phyloP scores from a whole-genome alignment of 2,888 invertebrate species.

The Bugulina stolonifera region DNA sequence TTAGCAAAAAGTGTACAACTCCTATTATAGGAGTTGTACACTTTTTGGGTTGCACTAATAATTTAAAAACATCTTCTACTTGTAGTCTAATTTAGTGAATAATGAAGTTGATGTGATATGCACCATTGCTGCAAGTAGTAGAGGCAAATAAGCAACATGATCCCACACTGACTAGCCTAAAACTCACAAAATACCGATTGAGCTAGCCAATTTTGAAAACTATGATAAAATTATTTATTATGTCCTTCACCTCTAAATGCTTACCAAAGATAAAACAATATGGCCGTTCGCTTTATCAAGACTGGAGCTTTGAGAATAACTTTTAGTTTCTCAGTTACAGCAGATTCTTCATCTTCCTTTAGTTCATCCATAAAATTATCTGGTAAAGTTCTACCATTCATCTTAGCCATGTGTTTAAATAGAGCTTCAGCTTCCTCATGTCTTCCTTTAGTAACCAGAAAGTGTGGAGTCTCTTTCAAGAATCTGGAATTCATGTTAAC shows the following conservation, averaged over 20 bases:
- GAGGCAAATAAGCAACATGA: too few species aligned
- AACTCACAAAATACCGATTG: too few species aligned
- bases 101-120: too few species aligned
- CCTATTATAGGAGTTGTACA: too few species aligned
- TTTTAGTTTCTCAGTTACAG: neutral
- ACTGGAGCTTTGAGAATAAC: constrained; percentile 13
- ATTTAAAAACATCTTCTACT: too few species aligned
- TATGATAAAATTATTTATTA: neutral
- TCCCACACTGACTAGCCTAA: too few species aligned
- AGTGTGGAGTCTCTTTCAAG: constrained; percentile 2
- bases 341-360: constrained; percentile 10
- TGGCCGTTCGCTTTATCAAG: neutral
- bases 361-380: neutral
- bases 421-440: neutral
- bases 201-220: too few species aligned
- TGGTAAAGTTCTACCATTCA: neutral
- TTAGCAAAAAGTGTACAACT: too few species aligned
- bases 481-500: too few species aligned
- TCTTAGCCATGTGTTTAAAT: neutral
- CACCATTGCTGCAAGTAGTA: too few species aligned
- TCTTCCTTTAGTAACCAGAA: constrained; percentile 16
- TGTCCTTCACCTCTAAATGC: neutral
- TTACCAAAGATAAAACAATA: constrained; percentile 11
- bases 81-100: too few species aligned
- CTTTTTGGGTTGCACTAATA: too few species aligned